Percentiles rank a stretch among this genome's conserved stretches.
phyloP scores from a whole-genome alignment of 2,797 vertebrate species.

The Benthosema pterotum region DNA sequence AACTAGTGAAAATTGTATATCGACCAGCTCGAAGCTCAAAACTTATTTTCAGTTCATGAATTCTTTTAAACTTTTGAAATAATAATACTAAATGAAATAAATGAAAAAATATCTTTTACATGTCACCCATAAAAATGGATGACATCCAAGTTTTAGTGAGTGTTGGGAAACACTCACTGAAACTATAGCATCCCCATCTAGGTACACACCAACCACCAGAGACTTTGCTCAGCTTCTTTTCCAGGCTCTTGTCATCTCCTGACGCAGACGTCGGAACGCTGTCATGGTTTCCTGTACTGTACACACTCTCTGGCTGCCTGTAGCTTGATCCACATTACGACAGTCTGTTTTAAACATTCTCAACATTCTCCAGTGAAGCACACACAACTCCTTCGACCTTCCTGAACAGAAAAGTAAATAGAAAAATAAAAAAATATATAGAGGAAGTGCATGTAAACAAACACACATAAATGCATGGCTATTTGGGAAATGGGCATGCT shows the following conservation, averaged over 20 bases:
- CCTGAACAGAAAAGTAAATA: slow-evolving; percentile 5
- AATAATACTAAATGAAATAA: too few species aligned
- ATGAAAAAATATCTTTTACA: too few species aligned
- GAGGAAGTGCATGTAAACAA: too few species aligned
- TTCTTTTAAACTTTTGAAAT: too few species aligned
- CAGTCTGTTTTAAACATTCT: slow-evolving; percentile 6
- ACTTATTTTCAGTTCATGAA: too few species aligned
- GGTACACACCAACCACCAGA: slow-evolving; percentile 34
- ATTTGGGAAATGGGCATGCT: background rate
- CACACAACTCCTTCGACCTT: slow-evolving; percentile 22
- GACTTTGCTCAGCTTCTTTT: slow-evolving; percentile 33
- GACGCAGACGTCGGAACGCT: slow-evolving; percentile 16
- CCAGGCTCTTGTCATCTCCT: slow-evolving; percentile 19
- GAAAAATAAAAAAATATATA: too few species aligned
- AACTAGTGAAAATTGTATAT: too few species aligned
- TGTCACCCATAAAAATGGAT: too few species aligned
- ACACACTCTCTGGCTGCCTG: background rate
- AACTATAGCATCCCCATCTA: slow-evolving; percentile 28
- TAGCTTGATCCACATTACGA: slow-evolving; percentile 30
- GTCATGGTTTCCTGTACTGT: slow-evolving; percentile 8
- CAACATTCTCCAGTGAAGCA: background rate
- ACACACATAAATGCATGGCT: too few species aligned
- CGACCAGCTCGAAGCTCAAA: too few species aligned
- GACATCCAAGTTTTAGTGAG: too few species aligned
- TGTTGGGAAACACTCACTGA: too few species aligned